Evolutionary conservation across 2,888 invertebrate species (phyloP).

Genomic region (Morpho achilles): DNA sequence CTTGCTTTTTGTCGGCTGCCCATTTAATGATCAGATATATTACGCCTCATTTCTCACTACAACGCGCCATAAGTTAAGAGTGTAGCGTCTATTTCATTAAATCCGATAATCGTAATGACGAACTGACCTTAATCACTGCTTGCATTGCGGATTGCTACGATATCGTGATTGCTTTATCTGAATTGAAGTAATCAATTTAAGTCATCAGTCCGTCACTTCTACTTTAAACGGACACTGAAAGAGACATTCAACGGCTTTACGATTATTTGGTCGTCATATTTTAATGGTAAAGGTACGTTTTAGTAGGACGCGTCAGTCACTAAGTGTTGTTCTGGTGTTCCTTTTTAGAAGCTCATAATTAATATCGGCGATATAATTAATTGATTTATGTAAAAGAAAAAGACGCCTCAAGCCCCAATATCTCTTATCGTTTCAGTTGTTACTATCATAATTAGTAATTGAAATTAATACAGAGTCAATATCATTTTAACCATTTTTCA

Average conservation of each 20-base stretch:
- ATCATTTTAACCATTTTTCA: too few species aligned
- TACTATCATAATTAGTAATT: too few species aligned
- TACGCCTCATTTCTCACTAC: conserved; percentile 29
- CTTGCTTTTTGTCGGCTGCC: conserved; percentile 27
- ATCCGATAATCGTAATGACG: conserved; percentile 29
- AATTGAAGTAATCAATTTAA: conserved; percentile 25
- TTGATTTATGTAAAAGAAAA: too few species aligned
- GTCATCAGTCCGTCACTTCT: conserved; percentile 18
- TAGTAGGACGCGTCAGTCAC: background rate
- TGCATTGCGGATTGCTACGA: conserved; percentile 26
- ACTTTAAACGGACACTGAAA: conserved; percentile 4
- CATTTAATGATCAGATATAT: conserved; percentile 31
- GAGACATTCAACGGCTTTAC: background rate
- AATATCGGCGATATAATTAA: too few species aligned
- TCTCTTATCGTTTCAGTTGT: too few species aligned
- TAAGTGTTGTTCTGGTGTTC: too few species aligned
- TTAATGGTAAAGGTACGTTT: background rate
- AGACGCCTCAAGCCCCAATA: too few species aligned
- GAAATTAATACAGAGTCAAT: too few species aligned
- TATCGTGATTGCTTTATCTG: conserved; percentile 20
- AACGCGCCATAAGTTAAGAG: conserved; percentile 29
- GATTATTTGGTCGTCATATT: background rate
- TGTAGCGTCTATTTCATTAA: conserved; percentile 28
- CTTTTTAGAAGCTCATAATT: too few species aligned
- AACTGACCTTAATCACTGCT: conserved; percentile 28